Evolutionary conservation across 1,140 invertebrate genomes (phyloP).

Genomic region (Brachionus rubens): DNA sequence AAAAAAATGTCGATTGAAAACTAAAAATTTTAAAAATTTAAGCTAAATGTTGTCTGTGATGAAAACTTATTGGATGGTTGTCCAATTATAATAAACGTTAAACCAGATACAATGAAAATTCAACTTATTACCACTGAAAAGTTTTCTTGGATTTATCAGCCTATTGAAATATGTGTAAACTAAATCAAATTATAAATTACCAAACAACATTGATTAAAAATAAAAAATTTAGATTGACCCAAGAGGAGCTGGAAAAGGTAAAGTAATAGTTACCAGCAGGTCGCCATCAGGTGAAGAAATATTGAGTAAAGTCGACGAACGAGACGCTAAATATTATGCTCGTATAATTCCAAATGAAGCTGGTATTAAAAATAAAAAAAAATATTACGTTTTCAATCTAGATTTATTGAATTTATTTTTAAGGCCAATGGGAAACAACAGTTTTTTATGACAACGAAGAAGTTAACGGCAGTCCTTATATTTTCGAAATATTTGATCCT

Average conservation of each 20-base stretch:
- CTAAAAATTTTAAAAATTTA: slow-evolving; percentile 51
- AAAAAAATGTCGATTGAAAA: no score
- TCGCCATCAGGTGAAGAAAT: slow-evolving; percentile 67
- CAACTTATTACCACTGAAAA: neutral
- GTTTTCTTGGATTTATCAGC: neutral
- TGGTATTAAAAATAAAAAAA: slow-evolving; percentile 63
- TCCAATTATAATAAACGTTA: slow-evolving; percentile 77
- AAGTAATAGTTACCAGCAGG: slow-evolving; percentile 50
- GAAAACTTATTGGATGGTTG: slow-evolving; percentile 68
- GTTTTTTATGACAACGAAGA: slow-evolving; percentile 91
- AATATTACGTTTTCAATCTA: neutral
- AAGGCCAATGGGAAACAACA: slow-evolving; percentile 84
- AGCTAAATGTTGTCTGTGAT: slow-evolving; percentile 68
- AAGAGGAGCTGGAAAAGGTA: slow-evolving; percentile 75
- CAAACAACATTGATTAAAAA: no score
- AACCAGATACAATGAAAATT: slow-evolving; percentile 70
- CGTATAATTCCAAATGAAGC: slow-evolving; percentile 94
- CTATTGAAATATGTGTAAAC: slow-evolving; percentile 2
- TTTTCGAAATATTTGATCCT: slow-evolving; percentile 85
- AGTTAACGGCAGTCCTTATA: slow-evolving; percentile 91
- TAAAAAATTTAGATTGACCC: slow-evolving; percentile 67
- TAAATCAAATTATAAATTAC: no score
- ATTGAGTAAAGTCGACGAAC: neutral
- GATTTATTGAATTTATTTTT: slow-evolving; percentile 46
- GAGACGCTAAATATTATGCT: slow-evolving; percentile 64